These are phyloP conservation scores for Heliornis fulica DNA, from an alignment of 2,113 vertebrate genomes.

Conservation along the genomic window DNA sequence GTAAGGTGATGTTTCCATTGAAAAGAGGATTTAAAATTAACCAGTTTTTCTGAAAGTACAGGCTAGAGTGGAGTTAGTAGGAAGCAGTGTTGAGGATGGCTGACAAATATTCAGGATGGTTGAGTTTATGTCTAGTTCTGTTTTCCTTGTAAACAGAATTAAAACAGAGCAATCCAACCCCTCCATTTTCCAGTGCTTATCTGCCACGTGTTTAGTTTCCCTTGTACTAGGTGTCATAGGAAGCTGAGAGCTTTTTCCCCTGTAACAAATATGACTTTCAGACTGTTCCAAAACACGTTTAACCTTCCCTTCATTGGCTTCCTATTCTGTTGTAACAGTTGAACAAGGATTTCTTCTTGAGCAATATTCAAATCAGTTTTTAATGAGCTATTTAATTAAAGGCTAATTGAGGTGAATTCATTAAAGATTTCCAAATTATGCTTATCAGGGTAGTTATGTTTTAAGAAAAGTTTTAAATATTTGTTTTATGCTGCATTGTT, in stretches of 20 bases:
- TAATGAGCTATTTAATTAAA: conserved; percentile 87
- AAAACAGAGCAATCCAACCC: background rate
- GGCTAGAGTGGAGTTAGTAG: background rate
- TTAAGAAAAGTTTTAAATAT: conserved; percentile 78
- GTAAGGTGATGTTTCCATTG: background rate
- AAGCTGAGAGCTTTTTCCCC: conserved; percentile 8
- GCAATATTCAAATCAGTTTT: conserved; percentile 79
- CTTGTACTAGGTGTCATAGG: background rate
- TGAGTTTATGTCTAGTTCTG: background rate
- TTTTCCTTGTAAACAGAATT: background rate
- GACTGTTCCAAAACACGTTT: conserved; percentile 57
- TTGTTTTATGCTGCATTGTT: conserved; percentile 73
- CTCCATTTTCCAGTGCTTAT: background rate
- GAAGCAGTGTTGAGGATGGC: background rate
- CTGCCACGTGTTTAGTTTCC: background rate
- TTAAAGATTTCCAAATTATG: conserved; percentile 80
- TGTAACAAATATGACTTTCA: conserved; percentile 56
- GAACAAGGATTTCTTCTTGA: conserved; percentile 74
- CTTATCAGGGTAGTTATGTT: conserved; percentile 73
- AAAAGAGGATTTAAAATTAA: background rate
- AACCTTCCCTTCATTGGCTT: conserved; percentile 75
- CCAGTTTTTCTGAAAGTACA: background rate
- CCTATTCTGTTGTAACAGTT: conserved; percentile 70
- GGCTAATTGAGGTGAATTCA: conserved; percentile 90
- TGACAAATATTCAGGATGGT: background rate